These are phyloP conservation scores for Berghia stephanieae DNA, from an alignment of 1,140 invertebrate genomes.

Conservation along the genomic window DNA sequence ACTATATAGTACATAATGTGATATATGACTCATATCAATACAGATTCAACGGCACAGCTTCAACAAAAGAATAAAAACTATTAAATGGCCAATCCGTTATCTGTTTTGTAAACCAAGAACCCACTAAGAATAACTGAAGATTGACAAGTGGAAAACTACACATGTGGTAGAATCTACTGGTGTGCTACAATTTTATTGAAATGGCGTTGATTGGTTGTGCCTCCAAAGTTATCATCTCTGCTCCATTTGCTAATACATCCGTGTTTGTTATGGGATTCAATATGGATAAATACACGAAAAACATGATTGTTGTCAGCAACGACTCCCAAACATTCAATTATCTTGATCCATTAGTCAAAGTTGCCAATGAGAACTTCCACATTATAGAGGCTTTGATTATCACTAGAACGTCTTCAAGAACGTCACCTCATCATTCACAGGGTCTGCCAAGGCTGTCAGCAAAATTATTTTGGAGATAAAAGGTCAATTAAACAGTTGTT, in stretches of 20 bases:
- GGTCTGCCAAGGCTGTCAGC: constrained; percentile 97
- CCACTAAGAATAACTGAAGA: too few species aligned
- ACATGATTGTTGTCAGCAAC: constrained; percentile 82
- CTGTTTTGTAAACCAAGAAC: too few species aligned
- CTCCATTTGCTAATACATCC: constrained; percentile 97
- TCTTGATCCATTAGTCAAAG: constrained; percentile 96
- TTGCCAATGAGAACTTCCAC: constrained; percentile 93
- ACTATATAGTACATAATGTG: too few species aligned
- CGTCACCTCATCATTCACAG: constrained; percentile 98
- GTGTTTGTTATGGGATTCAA: constrained; percentile 99
- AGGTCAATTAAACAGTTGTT: too few species aligned
- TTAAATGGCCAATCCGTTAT: too few species aligned
- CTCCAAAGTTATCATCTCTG: constrained; percentile 97
- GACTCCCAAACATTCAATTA: constrained; percentile 99
- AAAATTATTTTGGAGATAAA: constrained; percentile 95
- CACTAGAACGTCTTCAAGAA: constrained; percentile 96
- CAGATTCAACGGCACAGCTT: too few species aligned
- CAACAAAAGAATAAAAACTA: too few species aligned
- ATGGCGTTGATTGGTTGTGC: too few species aligned
- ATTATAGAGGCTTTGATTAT: constrained; percentile 98
- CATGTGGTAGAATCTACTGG: too few species aligned
- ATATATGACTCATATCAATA: too few species aligned
- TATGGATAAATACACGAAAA: constrained; percentile 82
- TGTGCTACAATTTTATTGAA: too few species aligned
- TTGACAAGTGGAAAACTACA: too few species aligned